A percentile compares a stretch with the other conserved stretches of the same genome.
Evolutionary conservation across 2,888 invertebrate species (phyloP).

Genomic region (Orthosia cruda): DNA sequence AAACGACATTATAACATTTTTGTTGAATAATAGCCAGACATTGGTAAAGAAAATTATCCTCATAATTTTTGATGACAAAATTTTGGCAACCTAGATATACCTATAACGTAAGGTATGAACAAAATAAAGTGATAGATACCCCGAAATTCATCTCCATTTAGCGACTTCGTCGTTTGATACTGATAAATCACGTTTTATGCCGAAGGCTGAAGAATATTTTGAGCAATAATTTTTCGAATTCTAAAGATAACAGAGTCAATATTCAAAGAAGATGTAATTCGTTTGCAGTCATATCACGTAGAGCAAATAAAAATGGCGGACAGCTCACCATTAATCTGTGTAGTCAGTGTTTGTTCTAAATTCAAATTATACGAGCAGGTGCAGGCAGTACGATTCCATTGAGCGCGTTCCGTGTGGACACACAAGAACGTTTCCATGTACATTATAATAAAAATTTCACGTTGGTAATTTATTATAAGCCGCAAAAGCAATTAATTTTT

Average conservation of each 20-base stretch:
- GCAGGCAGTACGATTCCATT: conserved; percentile 20
- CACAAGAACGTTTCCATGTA: conserved; percentile 13
- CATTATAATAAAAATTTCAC: conserved; percentile 26
- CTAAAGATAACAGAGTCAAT: conserved; percentile 53
- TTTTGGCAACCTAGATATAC: conserved; percentile 63
- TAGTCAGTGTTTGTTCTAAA: conserved; percentile 32
- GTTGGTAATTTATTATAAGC: conserved; percentile 51
- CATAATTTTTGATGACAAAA: conserved; percentile 75
- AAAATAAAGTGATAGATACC: conserved; percentile 80
- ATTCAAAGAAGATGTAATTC: conserved; percentile 35
- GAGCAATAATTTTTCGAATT: conserved; percentile 68
- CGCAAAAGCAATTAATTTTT: conserved; percentile 63
- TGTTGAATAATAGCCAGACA: conserved; percentile 70
- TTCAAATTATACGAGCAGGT: conserved; percentile 44
- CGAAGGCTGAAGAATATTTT: conserved; percentile 68
- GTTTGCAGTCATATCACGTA: conserved; percentile 56
- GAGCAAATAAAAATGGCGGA: conserved; percentile 67
- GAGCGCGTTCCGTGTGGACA: conserved; percentile 10
- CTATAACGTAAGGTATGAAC: conserved; percentile 60
- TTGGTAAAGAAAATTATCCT: conserved; percentile 76
- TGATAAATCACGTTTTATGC: conserved; percentile 79
- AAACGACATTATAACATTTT: conserved; percentile 72
- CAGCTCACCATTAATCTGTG: conserved; percentile 56
- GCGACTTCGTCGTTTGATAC: conserved; percentile 78
- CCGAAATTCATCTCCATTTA: conserved; percentile 82